Evolutionary conservation across 2,797 vertebrate genomes (phyloP), one percentile per base, ranked within the genome.

Genomic region (Amblyopsis hoosieri): DNA sequence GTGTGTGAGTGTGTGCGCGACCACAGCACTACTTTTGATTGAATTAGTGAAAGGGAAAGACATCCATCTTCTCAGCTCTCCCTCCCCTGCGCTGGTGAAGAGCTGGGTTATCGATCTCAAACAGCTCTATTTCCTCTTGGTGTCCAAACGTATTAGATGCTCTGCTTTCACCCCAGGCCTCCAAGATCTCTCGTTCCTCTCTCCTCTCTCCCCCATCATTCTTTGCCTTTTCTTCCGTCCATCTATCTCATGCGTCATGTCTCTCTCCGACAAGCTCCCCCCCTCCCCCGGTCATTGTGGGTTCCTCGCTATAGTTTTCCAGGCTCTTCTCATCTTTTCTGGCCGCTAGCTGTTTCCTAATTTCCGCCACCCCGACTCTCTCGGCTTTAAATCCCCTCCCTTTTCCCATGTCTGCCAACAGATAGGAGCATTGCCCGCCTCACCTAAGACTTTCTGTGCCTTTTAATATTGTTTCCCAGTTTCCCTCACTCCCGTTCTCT

Each of bases 41-140:
- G 79, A 82, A 85, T 90, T 89, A 91, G 79, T 59, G 48, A 66
- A 72, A 67, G 52, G 84, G 78, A 81, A 75, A 87, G 79, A 87
- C 80, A 86, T 88, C 82, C 78, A 84, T 85, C 82, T 82, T 81
- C 67, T 77, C 78, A 87, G 74, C 76, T 48, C 51, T 63, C 66
- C 79, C 68, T 77, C 76, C 42, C 14, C 74, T 73, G 72, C 66
- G 45, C 66, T 72, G 72, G 77, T 83, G 82, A 82, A 74, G 61
- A 85, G 68, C 75, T 71, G 77, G 78, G 59, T 78, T 90, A 93
- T 92, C 59, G 91, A 93, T 92, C 83, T 54, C 45, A 54, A 85
- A 85, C 86, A 74, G 82, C 80, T 92, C 80, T 73, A 83, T 90
- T 91, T 93, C 88, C 91, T 84, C 77, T 76, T 72, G 13, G 66